Evolutionary conservation across 2,113 vertebrate species (phyloP).

Genomic region (Dipodomys merriami): DNA sequence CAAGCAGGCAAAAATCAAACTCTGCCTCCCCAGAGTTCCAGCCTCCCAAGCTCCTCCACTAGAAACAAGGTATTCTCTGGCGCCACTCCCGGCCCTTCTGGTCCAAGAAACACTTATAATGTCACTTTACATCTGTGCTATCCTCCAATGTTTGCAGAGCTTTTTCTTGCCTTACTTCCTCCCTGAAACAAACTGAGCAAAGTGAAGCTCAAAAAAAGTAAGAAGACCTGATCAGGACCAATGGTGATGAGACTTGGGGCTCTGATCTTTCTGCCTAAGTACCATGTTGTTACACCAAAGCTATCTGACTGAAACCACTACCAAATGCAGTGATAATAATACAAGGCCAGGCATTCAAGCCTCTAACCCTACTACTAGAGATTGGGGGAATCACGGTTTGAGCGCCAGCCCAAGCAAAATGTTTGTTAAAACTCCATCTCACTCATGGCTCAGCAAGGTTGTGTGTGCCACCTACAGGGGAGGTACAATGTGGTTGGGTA

Average conservation of each 20-base stretch:
- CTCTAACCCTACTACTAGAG: no score
- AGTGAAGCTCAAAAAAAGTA: background rate
- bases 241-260: background rate
- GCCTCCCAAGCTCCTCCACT: background rate
- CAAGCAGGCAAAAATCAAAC: accelerated
- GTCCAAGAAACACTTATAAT: accelerated
- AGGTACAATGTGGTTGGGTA: no score
- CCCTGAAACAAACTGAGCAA: background rate
- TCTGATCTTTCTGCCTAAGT: background rate
- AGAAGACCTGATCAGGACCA: no score
- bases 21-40: background rate
- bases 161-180: background rate
- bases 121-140: background rate
- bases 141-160: background rate
- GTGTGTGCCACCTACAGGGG: no score
- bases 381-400: no score
- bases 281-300: background rate
- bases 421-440: no score
- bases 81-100: no score
- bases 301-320: background rate
- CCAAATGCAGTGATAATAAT: background rate
- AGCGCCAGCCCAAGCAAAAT: no score
- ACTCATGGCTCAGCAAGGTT: no score
- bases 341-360: no score
- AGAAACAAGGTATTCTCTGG: background rate